Base-by-base conservation (phyloP, 1,140 invertebrate species). In the Daktulosphaira vitifoliae region DNA sequence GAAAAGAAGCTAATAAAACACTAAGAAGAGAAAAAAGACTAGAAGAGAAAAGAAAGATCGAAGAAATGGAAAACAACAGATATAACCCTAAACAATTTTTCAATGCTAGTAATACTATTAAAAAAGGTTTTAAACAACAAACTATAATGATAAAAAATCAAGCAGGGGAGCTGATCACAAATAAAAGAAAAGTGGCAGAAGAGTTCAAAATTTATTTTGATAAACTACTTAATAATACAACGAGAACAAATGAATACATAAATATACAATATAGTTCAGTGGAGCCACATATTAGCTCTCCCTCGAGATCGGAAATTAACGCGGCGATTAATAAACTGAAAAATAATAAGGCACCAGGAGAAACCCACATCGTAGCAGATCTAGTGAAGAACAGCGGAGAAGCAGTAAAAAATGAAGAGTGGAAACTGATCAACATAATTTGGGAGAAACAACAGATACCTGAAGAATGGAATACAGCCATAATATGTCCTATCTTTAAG, bases 1-100 rank as follows among this genome's bases (percentile, higher is more conserved):
- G 22, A 48, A n/a, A 26, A 25, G 29, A 64, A 48, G 26, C 18
- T 18, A 29, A 64, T 13, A 42, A 48, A 48, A 48, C 46, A 9
- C 20, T 48, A 16, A 48, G 18, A 20, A 48, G 20, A 11, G 46
- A 48, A 48, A 48, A 48, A 48, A 48, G 46, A 48, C 46, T 6
- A 22, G 46, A 48, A 48, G 20, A 48, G 22, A 49, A 49, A 23
- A 49, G 46, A 13, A 49, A 49, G 22, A 49, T 49, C 2, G 46
- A 49, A 49, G 46, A 49, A 49, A 49, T 49, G 18, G 46, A 49
- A 49, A 49, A 49, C 22, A 49, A 49, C 46, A 49, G 46, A 49
- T 49, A 22, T 23, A 49, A 48, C 46, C 22, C 46, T 20, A 48
- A 48, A 22, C 18, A 48, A 48, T 23, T 48, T 20, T 48, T 48